Evolutionary conservation across 2,113 vertebrate genomes (phyloP), one percentile per base, ranked within the genome.

Genomic region (Alaudala cheleensis): DNA sequence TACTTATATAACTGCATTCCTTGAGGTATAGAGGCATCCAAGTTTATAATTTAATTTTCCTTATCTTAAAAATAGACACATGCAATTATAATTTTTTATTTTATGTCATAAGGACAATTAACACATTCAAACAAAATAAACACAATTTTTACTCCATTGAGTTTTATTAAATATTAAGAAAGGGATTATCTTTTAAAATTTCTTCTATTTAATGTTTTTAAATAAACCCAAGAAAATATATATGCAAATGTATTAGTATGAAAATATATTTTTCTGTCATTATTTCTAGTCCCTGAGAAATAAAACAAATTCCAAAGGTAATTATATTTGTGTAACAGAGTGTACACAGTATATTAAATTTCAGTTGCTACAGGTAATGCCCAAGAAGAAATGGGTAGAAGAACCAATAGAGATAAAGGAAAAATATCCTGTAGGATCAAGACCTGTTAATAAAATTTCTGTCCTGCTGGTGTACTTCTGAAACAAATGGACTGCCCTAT

Each of bases 1-100:
- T 96, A 94, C 80, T 95, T 96, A 87, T 58, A 90, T 95, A 92
- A 95, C 86, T 96, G 69, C 77, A 94, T 95, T 96, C 77, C 92
- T 94, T 97, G 91, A 97, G 81, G 66, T 95, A 82, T 39, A 94
- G 81, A 96, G 76, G 56, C 62, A 95, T 92, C 62, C 81, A 96
- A 95, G 95, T 94, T 87, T 92, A 95, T 84, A 8, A 93, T 71
- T 89, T 86, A 81, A 84, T 97, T 97, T 96, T 94, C 44, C 66
- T 96, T 96, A 86, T 94, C 95, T 97, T 95, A 54, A 84, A 97
- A 97, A 96, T 67, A 92, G 95, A 91, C n/a, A 92, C 80, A 86
- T 51, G 64, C 83, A 94, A 94, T 91, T 86, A 70, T 93, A 92
- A 58, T 82, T 95, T 93, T 95, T 88, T 83, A 87, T 93, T 92